A percentile compares a stretch with the other conserved stretches of the same genome.
Conservation (phyloP, 2,113 vertebrate genomes). For the Limnothrissa miodon region DNA sequence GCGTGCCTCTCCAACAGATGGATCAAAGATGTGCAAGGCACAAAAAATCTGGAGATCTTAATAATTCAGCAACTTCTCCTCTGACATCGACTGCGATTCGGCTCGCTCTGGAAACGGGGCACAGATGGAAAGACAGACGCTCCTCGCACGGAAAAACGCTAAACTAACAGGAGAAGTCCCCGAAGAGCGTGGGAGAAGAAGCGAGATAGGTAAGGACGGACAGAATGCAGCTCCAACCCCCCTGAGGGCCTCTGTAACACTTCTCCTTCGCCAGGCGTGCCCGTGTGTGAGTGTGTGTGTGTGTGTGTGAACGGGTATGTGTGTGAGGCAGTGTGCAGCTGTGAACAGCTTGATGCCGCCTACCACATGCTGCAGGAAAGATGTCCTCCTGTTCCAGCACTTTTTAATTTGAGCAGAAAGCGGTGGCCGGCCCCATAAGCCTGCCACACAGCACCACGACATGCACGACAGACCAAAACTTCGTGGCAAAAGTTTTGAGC, state of each 20-base stretch:
- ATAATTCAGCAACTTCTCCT: slow-evolving; percentile 79
- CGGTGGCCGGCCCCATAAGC: slow-evolving; percentile 54
- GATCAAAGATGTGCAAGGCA: slow-evolving; percentile 71
- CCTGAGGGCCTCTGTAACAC: slow-evolving; percentile 62
- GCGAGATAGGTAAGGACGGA: slow-evolving; percentile 69
- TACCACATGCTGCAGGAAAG: slow-evolving; percentile 70
- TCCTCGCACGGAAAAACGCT: slow-evolving; percentile 67
- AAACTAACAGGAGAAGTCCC: slow-evolving; percentile 77
- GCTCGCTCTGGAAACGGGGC: slow-evolving; percentile 68
- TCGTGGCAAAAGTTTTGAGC: background rate
- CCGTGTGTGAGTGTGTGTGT: background rate
- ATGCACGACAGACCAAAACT: slow-evolving; percentile 10
- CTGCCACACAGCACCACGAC: slow-evolving; percentile 39
- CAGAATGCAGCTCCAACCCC: slow-evolving; percentile 69
- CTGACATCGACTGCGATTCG: slow-evolving; percentile 77
- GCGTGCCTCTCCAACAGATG: slow-evolving; percentile 72
- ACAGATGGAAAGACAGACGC: slow-evolving; percentile 78
- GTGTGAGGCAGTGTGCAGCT: slow-evolving; percentile 54
- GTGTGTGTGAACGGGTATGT: slow-evolving; percentile 41
- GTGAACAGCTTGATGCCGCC: slow-evolving; percentile 72
- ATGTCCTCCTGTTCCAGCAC: slow-evolving; percentile 65
- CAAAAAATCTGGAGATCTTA: slow-evolving; percentile 78
- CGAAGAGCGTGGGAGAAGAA: slow-evolving; percentile 62
- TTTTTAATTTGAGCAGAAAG: slow-evolving; percentile 68
- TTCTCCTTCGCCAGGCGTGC: slow-evolving; percentile 61